Conservation (phyloP, 2,888 invertebrate genomes). For the Bembecia ichneumoniformis region DNA sequence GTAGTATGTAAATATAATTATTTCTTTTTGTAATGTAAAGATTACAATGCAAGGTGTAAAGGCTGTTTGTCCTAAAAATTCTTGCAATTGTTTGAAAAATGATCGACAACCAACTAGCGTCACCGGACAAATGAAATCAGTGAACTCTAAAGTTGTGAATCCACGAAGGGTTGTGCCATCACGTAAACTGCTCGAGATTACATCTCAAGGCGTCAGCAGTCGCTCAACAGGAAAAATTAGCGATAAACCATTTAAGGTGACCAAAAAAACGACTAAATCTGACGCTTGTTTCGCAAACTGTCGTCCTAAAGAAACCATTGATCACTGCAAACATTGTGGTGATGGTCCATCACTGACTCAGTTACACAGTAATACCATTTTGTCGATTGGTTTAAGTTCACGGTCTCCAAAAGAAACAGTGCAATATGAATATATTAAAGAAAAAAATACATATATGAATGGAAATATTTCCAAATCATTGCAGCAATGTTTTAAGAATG, state of each 20-base stretch:
- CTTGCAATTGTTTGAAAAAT: slow-evolving; percentile 13
- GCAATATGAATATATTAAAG: not conserved
- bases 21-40: too few relatives aligned
- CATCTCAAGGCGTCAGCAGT: slow-evolving; percentile 27
- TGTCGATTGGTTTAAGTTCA: not conserved
- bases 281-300: too few relatives aligned
- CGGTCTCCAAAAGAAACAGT: not conserved
- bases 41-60: not conserved
- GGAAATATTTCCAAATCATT: slow-evolving; percentile 11
- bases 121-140: not conserved
- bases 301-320: slow-evolving; percentile 7
- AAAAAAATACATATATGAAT: slow-evolving; percentile 6
- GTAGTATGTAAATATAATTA: too few relatives aligned
- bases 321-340: slow-evolving; percentile 33
- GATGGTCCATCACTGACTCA: slow-evolving; percentile 17
- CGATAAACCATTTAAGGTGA: slow-evolving; percentile 10
- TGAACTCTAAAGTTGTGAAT: slow-evolving; percentile 11
- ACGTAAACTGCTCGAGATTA: slow-evolving; percentile 16
- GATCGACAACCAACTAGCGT: not conserved
- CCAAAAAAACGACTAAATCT: slow-evolving; percentile 36
- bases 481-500: slow-evolving; percentile 50
- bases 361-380: too few relatives aligned
- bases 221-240: slow-evolving; percentile 29
- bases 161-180: slow-evolving; percentile 36
- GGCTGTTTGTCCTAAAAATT: slow-evolving; percentile 6